Evolutionary conservation across 1,140 invertebrate genomes (phyloP), one percentile per base, ranked within the genome.

Genomic region (Amyelois transitella): DNA sequence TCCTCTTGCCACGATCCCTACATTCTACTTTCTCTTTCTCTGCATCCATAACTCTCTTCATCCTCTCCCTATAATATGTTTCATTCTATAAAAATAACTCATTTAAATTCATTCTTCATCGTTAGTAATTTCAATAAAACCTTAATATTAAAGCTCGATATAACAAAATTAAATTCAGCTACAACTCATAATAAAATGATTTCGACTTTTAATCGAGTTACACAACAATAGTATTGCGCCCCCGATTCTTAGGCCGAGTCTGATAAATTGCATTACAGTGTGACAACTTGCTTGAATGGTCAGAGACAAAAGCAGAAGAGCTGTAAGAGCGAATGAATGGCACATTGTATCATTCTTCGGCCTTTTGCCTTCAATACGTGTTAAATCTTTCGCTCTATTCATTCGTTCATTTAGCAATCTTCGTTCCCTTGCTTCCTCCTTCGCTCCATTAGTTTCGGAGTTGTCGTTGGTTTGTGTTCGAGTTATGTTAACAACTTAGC

Each of bases 181-280:
- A n/a, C n/a, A n/a, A n/a, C n/a, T n/a, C n/a, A n/a, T n/a, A n/a
- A n/a, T n/a, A n/a, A n/a, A n/a, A n/a, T n/a, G n/a, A n/a, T n/a
- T n/a, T n/a, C n/a, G n/a, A n/a, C n/a, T n/a, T n/a, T n/a, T n/a
- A n/a, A n/a, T n/a, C n/a, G n/a, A n/a, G n/a, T n/a, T n/a, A n/a
- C n/a, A n/a, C n/a, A n/a, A n/a, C n/a, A n/a, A n/a, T n/a, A n/a
- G n/a, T n/a, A n/a, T n/a, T n/a, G 2, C 32, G 32, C 14, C 3
- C 57, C 58, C 48, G 58, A 66, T 64, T 64, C 60, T 64, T 55
- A 61, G 60, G 53, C 43, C 32, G 32, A 8, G 45, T 51, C 60
- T 72, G 69, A 69, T 66, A 67, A 72, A 69, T 72, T 65, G 65
- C 56, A 55, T 69, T 61, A 66, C 52, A 32, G 49, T 55, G 60